phyloP scores from a whole-genome alignment of 2,888 invertebrate species.

The Caenorhabditis sulstoni region DNA sequence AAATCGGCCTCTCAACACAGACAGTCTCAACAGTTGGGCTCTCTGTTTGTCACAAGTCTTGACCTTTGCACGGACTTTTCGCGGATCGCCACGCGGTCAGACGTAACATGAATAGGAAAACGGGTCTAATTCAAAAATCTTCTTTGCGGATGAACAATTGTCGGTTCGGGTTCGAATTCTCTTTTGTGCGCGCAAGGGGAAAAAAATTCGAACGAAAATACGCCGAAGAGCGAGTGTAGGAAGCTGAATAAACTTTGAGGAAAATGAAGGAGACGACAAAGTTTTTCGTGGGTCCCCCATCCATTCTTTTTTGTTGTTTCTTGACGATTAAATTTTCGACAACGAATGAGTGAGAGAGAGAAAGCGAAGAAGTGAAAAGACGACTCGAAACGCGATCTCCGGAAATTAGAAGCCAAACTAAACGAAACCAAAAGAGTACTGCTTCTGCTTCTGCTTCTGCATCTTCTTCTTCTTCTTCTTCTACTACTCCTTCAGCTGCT shows the following conservation, averaged over 20 bases:
- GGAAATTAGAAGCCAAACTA: slow-evolving; percentile 54
- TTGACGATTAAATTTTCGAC: slow-evolving; percentile 18
- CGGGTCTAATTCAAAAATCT: not conserved
- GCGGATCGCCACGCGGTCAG: too few species aligned
- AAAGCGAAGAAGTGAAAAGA: slow-evolving; percentile 6
- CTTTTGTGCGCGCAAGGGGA: not conserved
- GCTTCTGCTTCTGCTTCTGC: slow-evolving; percentile 6
- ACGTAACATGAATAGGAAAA: too few species aligned
- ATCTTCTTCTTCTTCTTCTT: too few species aligned
- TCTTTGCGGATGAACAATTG: not conserved
- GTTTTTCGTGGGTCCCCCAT: not conserved
- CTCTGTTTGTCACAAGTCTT: not conserved
- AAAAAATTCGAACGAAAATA: not conserved
- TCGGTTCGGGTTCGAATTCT: not conserved
- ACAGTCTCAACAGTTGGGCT: too few species aligned
- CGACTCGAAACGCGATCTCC: slow-evolving; percentile 50
- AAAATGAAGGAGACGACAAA: not conserved
- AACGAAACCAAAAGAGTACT: slow-evolving; percentile 17
- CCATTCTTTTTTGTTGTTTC: slow-evolving; percentile 15
- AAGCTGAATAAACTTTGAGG: slow-evolving; percentile 1
- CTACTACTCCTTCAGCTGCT: not conserved
- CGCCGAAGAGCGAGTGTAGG: not conserved
- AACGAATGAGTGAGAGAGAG: slow-evolving; percentile 14
- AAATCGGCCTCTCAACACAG: too few species aligned
- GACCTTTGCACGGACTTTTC: not conserved